These are phyloP conservation scores for Loris lydekkerianus DNA, from an alignment of 2,797 vertebrate genomes.

Conservation along the genomic window DNA sequence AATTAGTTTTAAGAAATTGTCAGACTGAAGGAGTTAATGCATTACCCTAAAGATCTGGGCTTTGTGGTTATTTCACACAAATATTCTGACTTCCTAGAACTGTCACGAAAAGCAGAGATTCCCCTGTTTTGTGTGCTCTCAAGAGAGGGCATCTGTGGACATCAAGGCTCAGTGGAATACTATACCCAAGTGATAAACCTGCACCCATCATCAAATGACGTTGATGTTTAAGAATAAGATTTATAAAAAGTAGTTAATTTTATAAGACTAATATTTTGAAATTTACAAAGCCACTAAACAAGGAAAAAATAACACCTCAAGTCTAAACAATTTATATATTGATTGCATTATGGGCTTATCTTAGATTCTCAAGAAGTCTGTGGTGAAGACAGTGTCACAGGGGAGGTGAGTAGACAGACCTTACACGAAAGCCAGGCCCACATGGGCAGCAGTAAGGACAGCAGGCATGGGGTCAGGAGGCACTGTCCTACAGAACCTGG, in stretches of 20 bases:
- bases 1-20: background rate
- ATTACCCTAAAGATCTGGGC: background rate
- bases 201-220: background rate
- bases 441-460: background rate
- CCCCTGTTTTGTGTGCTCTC: background rate
- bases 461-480: background rate
- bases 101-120: background rate
- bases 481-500: fast-evolving
- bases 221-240: background rate
- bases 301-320: background rate
- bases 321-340: background rate
- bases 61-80: background rate
- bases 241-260: background rate
- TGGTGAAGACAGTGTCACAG: background rate
- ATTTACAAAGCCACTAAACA: background rate
- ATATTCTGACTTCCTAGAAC: background rate
- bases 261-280: background rate
- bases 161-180: background rate
- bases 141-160: background rate
- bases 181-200: background rate
- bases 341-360: background rate
- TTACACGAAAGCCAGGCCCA: background rate
- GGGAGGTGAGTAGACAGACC: background rate
- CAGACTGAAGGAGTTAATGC: background rate
- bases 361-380: background rate